Conservation (phyloP, 2,113 vertebrate species). For the Dasyornis broadbenti region DNA sequence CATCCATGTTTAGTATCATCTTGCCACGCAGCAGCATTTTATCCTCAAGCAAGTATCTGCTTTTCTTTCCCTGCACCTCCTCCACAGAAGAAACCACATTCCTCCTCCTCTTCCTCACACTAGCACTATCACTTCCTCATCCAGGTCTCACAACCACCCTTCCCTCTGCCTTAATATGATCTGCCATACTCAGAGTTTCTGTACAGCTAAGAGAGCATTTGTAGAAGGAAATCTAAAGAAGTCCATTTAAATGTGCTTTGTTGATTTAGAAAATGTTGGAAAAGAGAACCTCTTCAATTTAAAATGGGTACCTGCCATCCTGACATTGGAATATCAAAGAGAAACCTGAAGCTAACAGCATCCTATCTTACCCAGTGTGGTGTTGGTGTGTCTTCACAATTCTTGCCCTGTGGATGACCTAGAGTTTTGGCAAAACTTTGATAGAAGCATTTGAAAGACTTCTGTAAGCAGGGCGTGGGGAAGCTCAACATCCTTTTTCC, state of each 20-base stretch:
- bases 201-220: background rate
- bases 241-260: fast-evolving
- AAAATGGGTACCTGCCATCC: background rate
- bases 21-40: background rate
- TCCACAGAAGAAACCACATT: background rate
- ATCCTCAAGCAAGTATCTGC: background rate
- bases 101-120: background rate
- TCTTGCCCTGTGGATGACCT: background rate
- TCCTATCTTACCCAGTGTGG: background rate
- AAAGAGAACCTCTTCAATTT: background rate
- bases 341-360: background rate
- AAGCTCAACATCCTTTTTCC: background rate
- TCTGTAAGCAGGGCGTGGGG: fast-evolving
- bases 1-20: background rate
- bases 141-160: background rate
- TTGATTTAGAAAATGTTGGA: background rate
- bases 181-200: background rate
- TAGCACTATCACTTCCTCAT: background rate
- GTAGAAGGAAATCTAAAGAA: background rate
- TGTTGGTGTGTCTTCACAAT: background rate
- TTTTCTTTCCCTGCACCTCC: background rate
- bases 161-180: background rate
- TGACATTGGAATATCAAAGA: background rate
- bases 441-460: background rate
- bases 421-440: background rate